Evolutionary conservation across 2,888 invertebrate species (phyloP).

Genomic region (Lasioglossum figueresi): DNA sequence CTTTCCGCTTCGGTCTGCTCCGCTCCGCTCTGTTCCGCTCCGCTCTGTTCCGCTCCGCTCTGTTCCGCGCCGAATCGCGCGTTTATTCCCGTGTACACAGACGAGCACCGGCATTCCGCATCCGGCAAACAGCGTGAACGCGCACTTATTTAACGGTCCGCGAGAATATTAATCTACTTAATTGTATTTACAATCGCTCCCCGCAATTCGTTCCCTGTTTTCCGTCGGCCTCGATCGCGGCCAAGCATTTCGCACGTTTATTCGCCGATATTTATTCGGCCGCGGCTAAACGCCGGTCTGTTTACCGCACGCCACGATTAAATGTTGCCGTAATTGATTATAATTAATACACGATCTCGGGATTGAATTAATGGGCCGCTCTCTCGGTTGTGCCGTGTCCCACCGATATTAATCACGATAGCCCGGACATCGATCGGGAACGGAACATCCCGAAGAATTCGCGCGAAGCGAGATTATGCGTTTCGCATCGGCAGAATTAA

Average conservation of each 20-base stretch:
- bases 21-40: not conserved
- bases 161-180: slow-evolving; percentile 31
- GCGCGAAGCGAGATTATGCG: not conserved
- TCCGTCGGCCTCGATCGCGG: not conserved
- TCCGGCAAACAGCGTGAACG: not conserved
- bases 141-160: slow-evolving; percentile 11
- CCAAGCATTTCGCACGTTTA: slow-evolving; percentile 16
- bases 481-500: not conserved
- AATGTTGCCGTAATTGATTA: slow-evolving; percentile 47
- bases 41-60: not conserved
- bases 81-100: not conserved
- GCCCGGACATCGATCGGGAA: not conserved
- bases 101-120: not conserved
- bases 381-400: slow-evolving; percentile 17
- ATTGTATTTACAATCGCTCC: slow-evolving; percentile 23
- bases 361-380: slow-evolving; percentile 37
- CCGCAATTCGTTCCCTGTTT: slow-evolving; percentile 13
- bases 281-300: slow-evolving; percentile 28
- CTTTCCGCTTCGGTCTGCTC: not conserved
- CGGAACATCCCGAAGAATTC: slow-evolving; percentile 7
- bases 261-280: slow-evolving; percentile 41
- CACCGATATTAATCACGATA: slow-evolving; percentile 26
- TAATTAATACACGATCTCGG: slow-evolving; percentile 51
- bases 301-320: slow-evolving; percentile 35
- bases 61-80: not conserved